Evolutionary conservation across 2,888 invertebrate genomes (phyloP), one percentile per base, ranked within the genome.

Genomic region (Ectemnius lituratus): DNA sequence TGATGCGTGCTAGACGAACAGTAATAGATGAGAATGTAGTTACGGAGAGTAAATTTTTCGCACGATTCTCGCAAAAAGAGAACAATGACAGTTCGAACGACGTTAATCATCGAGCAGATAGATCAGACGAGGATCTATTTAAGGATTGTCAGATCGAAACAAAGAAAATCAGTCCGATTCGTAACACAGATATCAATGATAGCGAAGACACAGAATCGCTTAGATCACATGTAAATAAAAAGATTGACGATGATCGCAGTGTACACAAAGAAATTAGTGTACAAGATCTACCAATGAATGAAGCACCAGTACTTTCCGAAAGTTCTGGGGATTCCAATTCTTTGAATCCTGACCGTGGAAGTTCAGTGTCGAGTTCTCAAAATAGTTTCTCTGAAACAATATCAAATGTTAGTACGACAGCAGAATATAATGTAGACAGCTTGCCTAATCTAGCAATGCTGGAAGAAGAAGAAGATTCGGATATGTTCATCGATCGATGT

Each of bases 41-140:
- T 4, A 58, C 78, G 8, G 79, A 87, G 63, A 90, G 90, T 62
- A 87, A 88, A 86, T 90, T 88, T 74, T 90, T 90, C 68, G 52
- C 82, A 1, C 75, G 75, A 52, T 23, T 73, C 5, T 16, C 20
- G 23, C 16, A 62, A 2, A 45, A 67, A 23, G 45, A 46, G 14
- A 62, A 37, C 18, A 63, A 11, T 58, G 16, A 60, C 57, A 23
- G 13, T 18, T 0, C n/a, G 62, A 61, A 8, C 5, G 27, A 65
- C 8, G n/a, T 49, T 0, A 45, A 57, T 59, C 47, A 6, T 61
- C 27, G 23, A 27, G 4, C 57, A n/a, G 16, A 5, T 8, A 49
- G 49, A 3, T 28, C 57, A 27, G 20, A 60, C 60, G n/a, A 45
- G 63, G 37, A 18, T n/a, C 67, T n/a, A 16, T 16, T 13, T 5